phyloP scores from a whole-genome alignment of 2,888 invertebrate genomes.

The Agapostemon virescens region DNA sequence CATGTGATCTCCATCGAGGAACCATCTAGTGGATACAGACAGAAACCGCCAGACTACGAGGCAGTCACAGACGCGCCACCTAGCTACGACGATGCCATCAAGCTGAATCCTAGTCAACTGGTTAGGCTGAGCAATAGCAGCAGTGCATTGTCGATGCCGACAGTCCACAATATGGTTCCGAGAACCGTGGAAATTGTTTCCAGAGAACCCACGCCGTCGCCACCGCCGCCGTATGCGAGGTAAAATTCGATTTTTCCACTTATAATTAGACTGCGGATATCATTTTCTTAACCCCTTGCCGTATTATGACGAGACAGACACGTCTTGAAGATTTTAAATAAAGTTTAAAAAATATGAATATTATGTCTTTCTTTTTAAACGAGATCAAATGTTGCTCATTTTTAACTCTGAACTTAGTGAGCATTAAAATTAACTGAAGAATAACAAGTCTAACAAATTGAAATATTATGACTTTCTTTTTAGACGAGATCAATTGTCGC shows the following conservation, averaged over 20 bases:
- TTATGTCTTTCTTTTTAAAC: no score
- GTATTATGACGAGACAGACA: no score
- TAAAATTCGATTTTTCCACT: conserved; percentile 43
- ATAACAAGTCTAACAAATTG: no score
- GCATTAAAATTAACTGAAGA: no score
- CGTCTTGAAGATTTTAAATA: no score
- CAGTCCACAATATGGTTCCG: conserved; percentile 64
- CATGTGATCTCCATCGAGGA: conserved; percentile 85
- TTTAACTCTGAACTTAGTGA: no score
- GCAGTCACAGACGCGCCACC: conserved; percentile 86
- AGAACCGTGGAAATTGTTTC: conserved; percentile 66
- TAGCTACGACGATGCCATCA: conserved; percentile 88
- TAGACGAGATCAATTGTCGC: no score
- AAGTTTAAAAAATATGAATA: no score
- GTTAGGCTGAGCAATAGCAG: conserved; percentile 68
- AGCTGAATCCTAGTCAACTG: conserved; percentile 84
- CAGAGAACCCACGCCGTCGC: conserved; percentile 72
- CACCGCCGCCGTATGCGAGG: conserved; percentile 78
- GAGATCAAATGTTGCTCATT: no score
- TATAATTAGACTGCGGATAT: neutral
- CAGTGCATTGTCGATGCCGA: conserved; percentile 57
- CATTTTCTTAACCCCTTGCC: no score
- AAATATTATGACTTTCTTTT: no score
- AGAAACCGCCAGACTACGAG: conserved; percentile 88
- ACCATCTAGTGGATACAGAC: conserved; percentile 83